Base-by-base conservation (phyloP, 23 tunicate genomes). In the Clavelina lepadiformis region DNA sequence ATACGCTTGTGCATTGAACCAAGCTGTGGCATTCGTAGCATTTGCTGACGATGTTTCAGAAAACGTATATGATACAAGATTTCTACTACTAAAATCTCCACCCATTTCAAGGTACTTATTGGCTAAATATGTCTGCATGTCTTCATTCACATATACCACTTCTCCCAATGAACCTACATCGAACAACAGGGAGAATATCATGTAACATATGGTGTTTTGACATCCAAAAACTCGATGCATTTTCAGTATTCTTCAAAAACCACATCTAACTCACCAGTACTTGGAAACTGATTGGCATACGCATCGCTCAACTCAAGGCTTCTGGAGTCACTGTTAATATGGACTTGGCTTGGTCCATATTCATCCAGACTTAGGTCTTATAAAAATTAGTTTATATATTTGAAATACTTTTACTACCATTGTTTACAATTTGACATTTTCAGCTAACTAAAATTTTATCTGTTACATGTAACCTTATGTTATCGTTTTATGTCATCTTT, bases 1-100 rank as follows among this genome's bases (percentile, higher is more conserved):
- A 52, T 51, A 94, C 2, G 77, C 95, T 58, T 94, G 82, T 46
- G 82, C 82, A 52, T 94, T 94, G 56, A 82, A 94, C 81, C 81
- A 86, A 18, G 94, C 94, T 6, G 58, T 31, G 31, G 45, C 61
- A n/a, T 53, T 45, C 3, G 74, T 24, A 28, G 38, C 38, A 26
- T 58, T 68, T 41, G 46, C 20, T 24, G n/a, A n/a, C n/a, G n/a
- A n/a, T 67, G 58, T 38, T 2, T 66, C 41, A 24, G n/a, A 24
- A 45, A 66, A 56, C 33, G 50, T 50, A 18, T 67, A 74, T 2
- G 83, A 61, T 15, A 67, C 29, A 24, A 83, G 35, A 50, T 83
- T 73, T 7, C 60, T 36, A 0, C 62, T 27, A 37, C 75, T 83
- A 38, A 75, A 83, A 22, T 56, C 69, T 28, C 91, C 91, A 25